These are phyloP conservation scores for Neuroterus valhalla DNA, from an alignment of 1,140 invertebrate species.

Conservation along the genomic window DNA sequence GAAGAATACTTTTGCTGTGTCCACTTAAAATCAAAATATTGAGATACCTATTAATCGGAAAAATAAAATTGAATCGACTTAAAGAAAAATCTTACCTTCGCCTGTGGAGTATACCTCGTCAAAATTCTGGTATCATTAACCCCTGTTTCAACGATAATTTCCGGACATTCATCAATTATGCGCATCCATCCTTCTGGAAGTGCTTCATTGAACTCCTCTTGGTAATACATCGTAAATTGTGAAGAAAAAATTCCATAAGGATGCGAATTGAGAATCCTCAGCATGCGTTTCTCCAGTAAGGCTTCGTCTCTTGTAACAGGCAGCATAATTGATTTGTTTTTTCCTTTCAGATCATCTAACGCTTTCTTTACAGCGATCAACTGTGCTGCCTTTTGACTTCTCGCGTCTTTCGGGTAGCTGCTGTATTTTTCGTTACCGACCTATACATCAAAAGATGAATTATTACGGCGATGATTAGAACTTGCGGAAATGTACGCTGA, in stretches of 20 bases:
- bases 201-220: slow-evolving; percentile 74
- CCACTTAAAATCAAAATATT: too few species aligned
- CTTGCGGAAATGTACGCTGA: not conserved
- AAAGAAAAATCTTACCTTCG: slow-evolving; percentile 40
- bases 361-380: slow-evolving; percentile 76
- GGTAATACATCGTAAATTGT: slow-evolving; percentile 66
- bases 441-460: slow-evolving; percentile 55
- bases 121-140: slow-evolving; percentile 74
- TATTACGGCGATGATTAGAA: slow-evolving; percentile 28
- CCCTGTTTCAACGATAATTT: slow-evolving; percentile 72
- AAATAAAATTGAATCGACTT: too few species aligned
- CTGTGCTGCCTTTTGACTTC: slow-evolving; percentile 73
- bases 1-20: too few species aligned
- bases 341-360: slow-evolving; percentile 68
- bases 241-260: slow-evolving; percentile 73
- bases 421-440: slow-evolving; percentile 72
- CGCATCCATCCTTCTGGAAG: slow-evolving; percentile 76
- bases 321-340: slow-evolving; percentile 55
- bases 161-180: slow-evolving; percentile 70
- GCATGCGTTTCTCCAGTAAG: slow-evolving; percentile 69
- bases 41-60: too few species aligned
- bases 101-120: slow-evolving; percentile 45
- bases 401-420: slow-evolving; percentile 78
- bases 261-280: slow-evolving; percentile 73
- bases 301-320: slow-evolving; percentile 56